Evolutionary conservation across 2,797 vertebrate genomes (phyloP).

Genomic region (Sebastolobus altivelis): DNA sequence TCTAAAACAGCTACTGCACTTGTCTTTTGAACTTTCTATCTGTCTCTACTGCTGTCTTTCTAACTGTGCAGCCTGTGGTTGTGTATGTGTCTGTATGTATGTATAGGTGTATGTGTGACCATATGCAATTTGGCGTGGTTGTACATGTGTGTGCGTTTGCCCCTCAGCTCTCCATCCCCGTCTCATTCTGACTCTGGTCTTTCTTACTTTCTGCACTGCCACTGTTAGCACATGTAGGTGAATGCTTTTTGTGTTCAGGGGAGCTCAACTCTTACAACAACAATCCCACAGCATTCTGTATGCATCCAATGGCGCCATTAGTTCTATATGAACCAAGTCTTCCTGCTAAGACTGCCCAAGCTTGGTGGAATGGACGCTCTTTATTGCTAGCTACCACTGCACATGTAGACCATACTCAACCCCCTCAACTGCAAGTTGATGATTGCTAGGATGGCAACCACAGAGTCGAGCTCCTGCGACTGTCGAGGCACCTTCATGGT

Average conservation of each 20-base stretch:
- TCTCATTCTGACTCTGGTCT: slow-evolving; percentile 74
- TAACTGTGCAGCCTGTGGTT: slow-evolving; percentile 1
- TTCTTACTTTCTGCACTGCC: slow-evolving; percentile 76
- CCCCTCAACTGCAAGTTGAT: slow-evolving; percentile 55
- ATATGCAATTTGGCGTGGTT: background rate
- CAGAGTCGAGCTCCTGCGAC: slow-evolving; percentile 85
- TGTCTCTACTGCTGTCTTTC: slow-evolving; percentile 3
- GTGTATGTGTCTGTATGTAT: background rate
- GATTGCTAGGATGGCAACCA: slow-evolving; percentile 60
- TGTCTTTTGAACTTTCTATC: background rate
- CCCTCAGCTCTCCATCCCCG: slow-evolving; percentile 54
- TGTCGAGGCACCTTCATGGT: slow-evolving; percentile 81
- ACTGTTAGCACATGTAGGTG: slow-evolving; percentile 74
- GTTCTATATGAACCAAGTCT: slow-evolving; percentile 33
- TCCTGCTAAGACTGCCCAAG: slow-evolving; percentile 54
- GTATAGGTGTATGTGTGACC: background rate
- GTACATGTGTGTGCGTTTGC: slow-evolving; percentile 5
- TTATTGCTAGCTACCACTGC: slow-evolving; percentile 43
- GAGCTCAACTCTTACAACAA: slow-evolving; percentile 83
- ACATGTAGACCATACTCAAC: slow-evolving; percentile 39
- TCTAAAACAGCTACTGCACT: background rate
- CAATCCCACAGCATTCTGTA: slow-evolving; percentile 38
- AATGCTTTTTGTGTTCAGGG: slow-evolving; percentile 83
- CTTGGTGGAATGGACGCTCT: slow-evolving; percentile 53
- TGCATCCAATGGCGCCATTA: slow-evolving; percentile 48